phyloP scores from a whole-genome alignment of 2,113 vertebrate genomes.

The Oenanthe melanoleuca region DNA sequence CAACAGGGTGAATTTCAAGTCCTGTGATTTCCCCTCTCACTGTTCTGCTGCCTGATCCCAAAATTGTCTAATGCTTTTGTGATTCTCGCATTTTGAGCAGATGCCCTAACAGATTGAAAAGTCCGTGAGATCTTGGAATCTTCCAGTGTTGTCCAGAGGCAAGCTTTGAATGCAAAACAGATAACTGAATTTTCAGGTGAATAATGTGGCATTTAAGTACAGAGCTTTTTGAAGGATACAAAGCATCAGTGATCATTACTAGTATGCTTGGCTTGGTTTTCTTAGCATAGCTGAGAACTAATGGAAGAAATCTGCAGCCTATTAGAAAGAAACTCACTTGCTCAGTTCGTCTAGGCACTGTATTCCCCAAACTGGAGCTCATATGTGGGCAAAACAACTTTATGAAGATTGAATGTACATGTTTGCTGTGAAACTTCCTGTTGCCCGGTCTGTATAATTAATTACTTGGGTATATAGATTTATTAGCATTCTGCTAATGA shows the following conservation, averaged over 20 bases:
- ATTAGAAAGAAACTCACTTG: not conserved
- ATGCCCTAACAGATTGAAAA: not conserved
- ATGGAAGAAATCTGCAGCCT: not conserved
- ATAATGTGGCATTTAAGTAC: not conserved
- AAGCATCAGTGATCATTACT: not conserved
- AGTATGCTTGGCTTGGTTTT: not conserved
- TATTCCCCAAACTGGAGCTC: not conserved
- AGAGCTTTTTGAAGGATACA: not conserved
- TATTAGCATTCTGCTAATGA: conserved; percentile 3
- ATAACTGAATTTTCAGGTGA: not conserved
- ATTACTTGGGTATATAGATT: not conserved
- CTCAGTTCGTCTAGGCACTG: not conserved
- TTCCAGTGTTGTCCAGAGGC: not conserved
- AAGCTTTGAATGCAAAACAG: not conserved
- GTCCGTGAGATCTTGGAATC: not conserved
- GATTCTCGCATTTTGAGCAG: not conserved
- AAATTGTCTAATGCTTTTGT: not conserved
- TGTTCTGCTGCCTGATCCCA: not conserved
- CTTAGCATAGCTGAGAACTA: not conserved
- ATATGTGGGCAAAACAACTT: not conserved
- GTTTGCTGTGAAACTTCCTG: not conserved
- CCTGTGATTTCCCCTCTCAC: not conserved
- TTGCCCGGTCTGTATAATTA: not conserved
- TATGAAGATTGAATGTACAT: not conserved
- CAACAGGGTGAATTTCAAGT: not conserved